phyloP scores from a whole-genome alignment of 2,888 invertebrate genomes.

The Lagria hirta region DNA sequence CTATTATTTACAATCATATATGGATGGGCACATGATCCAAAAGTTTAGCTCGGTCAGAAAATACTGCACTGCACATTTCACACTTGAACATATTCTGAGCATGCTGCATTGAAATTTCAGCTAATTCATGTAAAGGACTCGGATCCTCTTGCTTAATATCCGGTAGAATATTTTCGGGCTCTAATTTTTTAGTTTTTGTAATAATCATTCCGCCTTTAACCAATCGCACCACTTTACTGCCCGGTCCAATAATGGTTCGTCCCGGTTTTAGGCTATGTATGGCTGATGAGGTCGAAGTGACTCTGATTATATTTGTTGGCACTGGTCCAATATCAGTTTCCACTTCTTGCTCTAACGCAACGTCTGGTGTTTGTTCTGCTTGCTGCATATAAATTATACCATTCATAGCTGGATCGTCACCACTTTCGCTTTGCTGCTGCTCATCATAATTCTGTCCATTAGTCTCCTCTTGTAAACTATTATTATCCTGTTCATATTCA shows the following conservation, averaged over 20 bases:
- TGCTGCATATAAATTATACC: slow-evolving; percentile 40
- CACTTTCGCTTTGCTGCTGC: too few relatives aligned
- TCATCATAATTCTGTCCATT: too few relatives aligned
- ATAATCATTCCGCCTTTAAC: slow-evolving; percentile 54
- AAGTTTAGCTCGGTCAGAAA: slow-evolving; percentile 71
- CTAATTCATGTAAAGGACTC: slow-evolving; percentile 56
- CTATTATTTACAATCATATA: slow-evolving; percentile 62
- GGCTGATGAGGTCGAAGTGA: slow-evolving; percentile 25
- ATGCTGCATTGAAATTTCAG: slow-evolving; percentile 57
- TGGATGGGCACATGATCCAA: slow-evolving; percentile 80
- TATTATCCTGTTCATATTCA: slow-evolving; percentile 32
- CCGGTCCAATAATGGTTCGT: slow-evolving; percentile 50
- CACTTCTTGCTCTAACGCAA: slow-evolving; percentile 45
- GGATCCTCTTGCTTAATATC: slow-evolving; percentile 51
- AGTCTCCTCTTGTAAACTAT: too few relatives aligned
- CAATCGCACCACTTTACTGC: slow-evolving; percentile 49
- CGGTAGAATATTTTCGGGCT: slow-evolving; percentile 41
- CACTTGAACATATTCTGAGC: slow-evolving; percentile 65
- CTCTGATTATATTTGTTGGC: slow-evolving; percentile 40
- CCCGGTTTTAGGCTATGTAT: slow-evolving; percentile 45
- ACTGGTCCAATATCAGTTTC: slow-evolving; percentile 40
- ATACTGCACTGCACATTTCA: slow-evolving; percentile 80
- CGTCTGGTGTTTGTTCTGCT: slow-evolving; percentile 42
- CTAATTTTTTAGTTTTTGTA: slow-evolving; percentile 45
- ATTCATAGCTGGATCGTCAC: too few relatives aligned